Evolutionary conservation across 2,797 vertebrate species (phyloP).

Genomic region (Xenopus petersii): DNA sequence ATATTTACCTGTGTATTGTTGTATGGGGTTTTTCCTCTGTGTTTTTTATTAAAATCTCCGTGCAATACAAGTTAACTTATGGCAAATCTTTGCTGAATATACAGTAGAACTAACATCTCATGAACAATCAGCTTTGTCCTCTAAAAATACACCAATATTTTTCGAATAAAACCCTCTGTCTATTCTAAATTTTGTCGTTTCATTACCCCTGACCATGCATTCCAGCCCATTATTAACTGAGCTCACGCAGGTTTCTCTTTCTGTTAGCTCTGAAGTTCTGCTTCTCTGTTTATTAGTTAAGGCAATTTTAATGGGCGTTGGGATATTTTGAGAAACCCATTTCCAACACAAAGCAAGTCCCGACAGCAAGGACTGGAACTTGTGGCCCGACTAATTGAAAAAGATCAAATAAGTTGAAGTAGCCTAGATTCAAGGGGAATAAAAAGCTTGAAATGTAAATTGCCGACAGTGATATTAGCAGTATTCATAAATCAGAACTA

Average conservation of each 20-base stretch:
- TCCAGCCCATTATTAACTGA: slow-evolving; percentile 5
- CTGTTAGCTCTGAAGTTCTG: background rate
- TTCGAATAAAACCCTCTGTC: background rate
- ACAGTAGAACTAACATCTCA: too few species aligned
- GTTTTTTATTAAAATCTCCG: too few species aligned
- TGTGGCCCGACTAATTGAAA: slow-evolving; percentile 55
- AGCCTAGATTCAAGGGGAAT: slow-evolving; percentile 48
- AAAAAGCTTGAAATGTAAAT: slow-evolving; percentile 51
- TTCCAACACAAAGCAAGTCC: slow-evolving; percentile 47
- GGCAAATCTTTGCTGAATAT: too few species aligned
- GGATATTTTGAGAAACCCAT: slow-evolving; percentile 43
- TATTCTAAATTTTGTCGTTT: slow-evolving; percentile 10
- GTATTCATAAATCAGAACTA: slow-evolving; percentile 62
- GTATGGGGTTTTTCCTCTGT: too few species aligned
- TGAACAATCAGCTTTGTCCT: too few species aligned
- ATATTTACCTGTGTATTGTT: too few species aligned
- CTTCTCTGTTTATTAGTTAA: slow-evolving; percentile 14
- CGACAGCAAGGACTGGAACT: slow-evolving; percentile 55
- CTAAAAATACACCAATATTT: background rate
- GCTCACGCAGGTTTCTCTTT: background rate
- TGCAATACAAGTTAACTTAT: too few species aligned
- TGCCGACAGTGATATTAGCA: slow-evolving; percentile 52
- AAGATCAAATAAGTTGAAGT: slow-evolving; percentile 52
- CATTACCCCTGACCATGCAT: slow-evolving; percentile 26
- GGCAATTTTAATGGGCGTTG: slow-evolving; percentile 10